Percentiles rank a stretch among this genome's conserved stretches.
Evolutionary conservation across 2,797 vertebrate species (phyloP).

Genomic region (Tokudaia muenninki): DNA sequence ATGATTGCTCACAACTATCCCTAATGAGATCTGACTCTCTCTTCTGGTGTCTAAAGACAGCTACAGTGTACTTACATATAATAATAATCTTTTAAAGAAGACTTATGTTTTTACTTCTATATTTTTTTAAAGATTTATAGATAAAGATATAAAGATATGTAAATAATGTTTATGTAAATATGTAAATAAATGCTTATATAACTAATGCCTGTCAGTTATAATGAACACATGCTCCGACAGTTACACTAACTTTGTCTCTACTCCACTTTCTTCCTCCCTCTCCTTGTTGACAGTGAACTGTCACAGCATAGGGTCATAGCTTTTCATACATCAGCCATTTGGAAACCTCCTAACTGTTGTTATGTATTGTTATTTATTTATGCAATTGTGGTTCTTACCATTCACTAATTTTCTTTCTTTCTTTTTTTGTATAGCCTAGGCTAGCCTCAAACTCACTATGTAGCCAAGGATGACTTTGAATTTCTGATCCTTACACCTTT

Average conservation of each 20-base stretch:
- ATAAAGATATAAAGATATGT: too few species aligned
- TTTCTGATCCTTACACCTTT: not conserved
- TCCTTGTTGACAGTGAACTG: not conserved
- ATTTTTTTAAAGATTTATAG: too few species aligned
- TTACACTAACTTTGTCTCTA: too few species aligned
- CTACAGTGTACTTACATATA: too few species aligned
- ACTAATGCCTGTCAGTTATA: not conserved
- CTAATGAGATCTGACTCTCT: too few species aligned
- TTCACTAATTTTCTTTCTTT: not conserved
- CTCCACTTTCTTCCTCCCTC: not conserved
- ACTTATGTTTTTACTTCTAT: too few species aligned
- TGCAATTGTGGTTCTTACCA: not conserved
- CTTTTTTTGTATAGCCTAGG: not conserved
- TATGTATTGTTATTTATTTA: constrained; percentile 20
- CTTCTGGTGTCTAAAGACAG: too few species aligned
- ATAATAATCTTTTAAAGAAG: too few species aligned
- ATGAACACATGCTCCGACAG: not conserved
- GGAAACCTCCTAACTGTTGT: not conserved
- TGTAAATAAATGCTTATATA: not conserved
- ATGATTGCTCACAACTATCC: too few species aligned
- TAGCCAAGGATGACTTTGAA: not conserved
- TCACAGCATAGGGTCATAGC: not conserved
- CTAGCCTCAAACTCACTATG: not conserved
- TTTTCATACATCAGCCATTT: not conserved
- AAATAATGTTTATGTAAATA: too few species aligned